Evolutionary conservation across 2,113 vertebrate genomes (phyloP), one percentile per base, ranked within the genome.

Genomic region (Pteruthius melanotis): DNA sequence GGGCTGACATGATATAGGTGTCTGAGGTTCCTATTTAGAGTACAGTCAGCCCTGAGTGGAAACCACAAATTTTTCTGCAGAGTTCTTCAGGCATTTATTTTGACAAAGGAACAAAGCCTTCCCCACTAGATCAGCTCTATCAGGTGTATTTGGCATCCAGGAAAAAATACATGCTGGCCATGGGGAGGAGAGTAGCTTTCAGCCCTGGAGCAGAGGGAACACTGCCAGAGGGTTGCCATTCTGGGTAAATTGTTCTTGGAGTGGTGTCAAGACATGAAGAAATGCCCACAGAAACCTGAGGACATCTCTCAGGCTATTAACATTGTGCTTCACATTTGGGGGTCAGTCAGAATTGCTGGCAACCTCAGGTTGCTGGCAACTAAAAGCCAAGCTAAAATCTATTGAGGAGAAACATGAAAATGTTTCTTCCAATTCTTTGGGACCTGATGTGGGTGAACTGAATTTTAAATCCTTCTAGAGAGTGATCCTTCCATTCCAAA

Each of bases 251-350:
- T 56, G 6, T 39, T 81, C 37, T 68, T 5, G 1, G 4, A 33
- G 39, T 42, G 16, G 10, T 23, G 23, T 71, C 1, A 26, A 68
- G 53, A 66, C 1, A 2, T 0, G 0, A 42, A 23, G 26, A 68
- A 76, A 45, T 63, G 20, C 20, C 47, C 5, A 2, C 40, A 16
- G 54, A 61, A 78, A 42, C 20, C 39, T 42, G 56, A 70, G 26
- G 52, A 5, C 35, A 28, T 35, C 52, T 87, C 0, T 0, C 39
- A 83, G 44, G 10, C 18, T 10, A 19, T 65, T 69, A 83, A 44
- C 4, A 1, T 39, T 54, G 13, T 52, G 24, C 23, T 49, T 66
- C 44, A 37, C 0, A 1, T 65, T 21, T 42, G 16, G 12, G n/a
- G 9, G 10, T 53, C n/a, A 24, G 50, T 42, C 54, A 47, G 65